phyloP scores from a whole-genome alignment of 2,888 invertebrate genomes.

The Serrognathus titanus region DNA sequence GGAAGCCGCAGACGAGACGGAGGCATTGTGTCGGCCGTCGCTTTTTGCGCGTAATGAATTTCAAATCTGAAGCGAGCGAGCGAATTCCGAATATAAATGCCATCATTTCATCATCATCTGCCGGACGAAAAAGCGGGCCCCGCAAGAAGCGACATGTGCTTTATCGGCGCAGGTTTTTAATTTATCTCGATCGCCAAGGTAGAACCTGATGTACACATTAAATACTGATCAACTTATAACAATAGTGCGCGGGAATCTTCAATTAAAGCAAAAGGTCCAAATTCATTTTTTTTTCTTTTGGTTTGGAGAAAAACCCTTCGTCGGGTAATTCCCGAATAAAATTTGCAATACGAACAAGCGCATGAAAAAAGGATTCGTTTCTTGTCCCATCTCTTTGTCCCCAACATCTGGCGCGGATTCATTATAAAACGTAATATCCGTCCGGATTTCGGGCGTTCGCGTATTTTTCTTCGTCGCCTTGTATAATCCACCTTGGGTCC shows the following conservation, averaged over 20 bases:
- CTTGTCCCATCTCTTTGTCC: slow-evolving; percentile 11
- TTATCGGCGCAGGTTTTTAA: no score
- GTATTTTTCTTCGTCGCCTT: slow-evolving; percentile 38
- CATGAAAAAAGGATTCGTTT: slow-evolving; percentile 2
- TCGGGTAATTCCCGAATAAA: no score
- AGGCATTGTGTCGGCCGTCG: neutral
- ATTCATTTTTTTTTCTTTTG: no score
- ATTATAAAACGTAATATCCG: slow-evolving; percentile 47
- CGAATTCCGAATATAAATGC: slow-evolving; percentile 15
- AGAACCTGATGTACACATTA: no score
- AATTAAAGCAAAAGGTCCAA: no score
- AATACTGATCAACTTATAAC: no score
- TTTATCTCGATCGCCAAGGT: no score
- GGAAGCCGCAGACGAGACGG: neutral
- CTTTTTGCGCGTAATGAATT: slow-evolving; percentile 8
- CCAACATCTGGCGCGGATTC: slow-evolving; percentile 41
- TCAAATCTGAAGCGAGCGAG: slow-evolving; percentile 11
- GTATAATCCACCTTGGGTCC: slow-evolving; percentile 31
- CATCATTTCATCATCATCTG: slow-evolving; percentile 4
- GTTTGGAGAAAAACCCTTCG: no score
- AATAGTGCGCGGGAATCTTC: no score
- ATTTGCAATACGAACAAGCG: no score
- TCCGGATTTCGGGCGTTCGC: slow-evolving; percentile 38
- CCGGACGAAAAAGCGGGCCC: no score
- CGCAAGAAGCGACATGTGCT: no score